Percentiles rank a stretch among this genome's conserved stretches.
Conservation (phyloP, 2,113 vertebrate species). For the Neogobius melanostomus region DNA sequence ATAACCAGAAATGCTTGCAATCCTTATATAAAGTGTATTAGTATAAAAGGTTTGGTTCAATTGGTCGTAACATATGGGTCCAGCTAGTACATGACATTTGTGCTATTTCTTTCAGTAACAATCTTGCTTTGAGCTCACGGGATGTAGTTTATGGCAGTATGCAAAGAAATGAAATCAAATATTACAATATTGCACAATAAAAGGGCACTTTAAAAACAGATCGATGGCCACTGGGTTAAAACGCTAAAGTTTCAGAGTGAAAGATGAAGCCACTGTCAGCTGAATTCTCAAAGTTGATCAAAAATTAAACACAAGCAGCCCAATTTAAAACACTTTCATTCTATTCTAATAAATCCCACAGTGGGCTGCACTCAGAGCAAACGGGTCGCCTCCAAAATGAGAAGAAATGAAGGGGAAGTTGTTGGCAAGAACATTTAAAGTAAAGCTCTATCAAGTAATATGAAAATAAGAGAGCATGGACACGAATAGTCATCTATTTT, state of each 20-base stretch:
- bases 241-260: constrained; percentile 12
- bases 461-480: not conserved
- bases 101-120: too few species aligned
- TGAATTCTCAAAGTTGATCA: constrained; percentile 19
- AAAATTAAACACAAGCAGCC: constrained; percentile 22
- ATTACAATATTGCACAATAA: not conserved
- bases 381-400: constrained; percentile 1
- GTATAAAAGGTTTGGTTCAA: too few species aligned
- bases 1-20: too few species aligned
- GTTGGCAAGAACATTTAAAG: not conserved
- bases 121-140: too few species aligned
- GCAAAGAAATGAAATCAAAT: not conserved
- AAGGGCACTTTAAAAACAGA: constrained; percentile 14
- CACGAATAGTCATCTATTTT: too few species aligned
- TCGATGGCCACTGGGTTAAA: constrained; percentile 16
- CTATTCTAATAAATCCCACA: constrained; percentile 37
- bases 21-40: too few species aligned
- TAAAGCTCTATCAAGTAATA: not conserved
- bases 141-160: not conserved
- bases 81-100: too few species aligned
- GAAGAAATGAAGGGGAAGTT: constrained; percentile 1
- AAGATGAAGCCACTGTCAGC: constrained; percentile 9
- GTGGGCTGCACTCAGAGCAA: constrained; percentile 15
- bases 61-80: too few species aligned
- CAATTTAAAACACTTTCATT: constrained; percentile 33